phyloP scores from a whole-genome alignment of 2,113 vertebrate genomes.

The Sylvilagus bachmani region DNA sequence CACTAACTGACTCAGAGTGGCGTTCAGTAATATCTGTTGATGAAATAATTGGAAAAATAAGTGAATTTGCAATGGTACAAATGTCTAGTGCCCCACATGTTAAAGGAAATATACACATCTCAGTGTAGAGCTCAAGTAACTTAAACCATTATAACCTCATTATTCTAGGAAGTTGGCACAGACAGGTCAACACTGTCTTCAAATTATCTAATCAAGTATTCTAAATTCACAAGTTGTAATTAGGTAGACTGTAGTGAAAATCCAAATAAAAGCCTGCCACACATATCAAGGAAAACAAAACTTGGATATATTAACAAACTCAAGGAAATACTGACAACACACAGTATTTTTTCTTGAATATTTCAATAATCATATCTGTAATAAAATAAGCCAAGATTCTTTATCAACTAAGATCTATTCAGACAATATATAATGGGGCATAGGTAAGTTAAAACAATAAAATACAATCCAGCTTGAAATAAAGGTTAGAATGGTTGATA shows the following conservation, averaged over 20 bases:
- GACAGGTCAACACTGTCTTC: background rate
- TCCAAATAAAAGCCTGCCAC: background rate
- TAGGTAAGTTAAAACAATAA: slow-evolving; percentile 53
- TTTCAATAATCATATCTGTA: background rate
- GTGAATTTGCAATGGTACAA: background rate
- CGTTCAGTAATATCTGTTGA: background rate
- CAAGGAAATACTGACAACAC: background rate
- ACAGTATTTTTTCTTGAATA: background rate
- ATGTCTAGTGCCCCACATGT: fast-evolving
- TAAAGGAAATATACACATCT: background rate
- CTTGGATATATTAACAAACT: background rate
- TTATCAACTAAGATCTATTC: slow-evolving; percentile 3
- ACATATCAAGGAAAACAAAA: background rate
- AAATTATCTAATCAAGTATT: background rate
- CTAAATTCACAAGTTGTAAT: background rate
- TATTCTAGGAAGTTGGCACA: background rate
- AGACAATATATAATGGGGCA: slow-evolving; percentile 14
- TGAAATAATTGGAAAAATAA: background rate
- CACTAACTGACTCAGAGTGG: background rate
- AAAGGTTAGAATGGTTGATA: slow-evolving; percentile 72
- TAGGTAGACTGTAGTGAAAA: background rate
- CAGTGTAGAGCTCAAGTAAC: background rate
- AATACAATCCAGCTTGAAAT: slow-evolving; percentile 72
- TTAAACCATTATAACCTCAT: background rate
- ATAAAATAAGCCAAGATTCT: slow-evolving; percentile 42